Percentiles rank a stretch among this genome's conserved stretches.
phyloP scores from a whole-genome alignment of 1,140 invertebrate genomes.

The Drosophila micromelanica region DNA sequence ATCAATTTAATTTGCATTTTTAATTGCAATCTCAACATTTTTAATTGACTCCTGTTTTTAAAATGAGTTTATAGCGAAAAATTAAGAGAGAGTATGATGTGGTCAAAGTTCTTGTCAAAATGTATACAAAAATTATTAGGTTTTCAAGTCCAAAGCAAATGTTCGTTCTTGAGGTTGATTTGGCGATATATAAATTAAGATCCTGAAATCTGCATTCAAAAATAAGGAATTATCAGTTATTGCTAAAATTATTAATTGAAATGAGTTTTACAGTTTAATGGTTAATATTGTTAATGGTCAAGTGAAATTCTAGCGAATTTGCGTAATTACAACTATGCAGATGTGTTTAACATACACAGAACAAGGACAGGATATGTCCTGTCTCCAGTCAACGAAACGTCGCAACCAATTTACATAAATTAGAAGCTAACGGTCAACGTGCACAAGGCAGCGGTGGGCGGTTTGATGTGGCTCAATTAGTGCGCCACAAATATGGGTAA shows the following conservation, averaged over 20 bases:
- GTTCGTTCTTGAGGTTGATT: too few species aligned
- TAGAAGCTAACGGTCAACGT: slow-evolving; percentile 22
- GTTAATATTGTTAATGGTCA: slow-evolving; percentile 5
- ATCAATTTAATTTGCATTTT: too few species aligned
- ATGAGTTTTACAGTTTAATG: neutral
- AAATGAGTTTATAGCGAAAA: too few species aligned
- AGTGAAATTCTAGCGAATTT: slow-evolving; percentile 48
- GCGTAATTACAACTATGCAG: slow-evolving; percentile 57
- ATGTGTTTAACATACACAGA: slow-evolving; percentile 37
- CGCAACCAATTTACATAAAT: slow-evolving; percentile 63
- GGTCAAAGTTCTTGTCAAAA: too few species aligned
- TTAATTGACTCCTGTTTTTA: too few species aligned
- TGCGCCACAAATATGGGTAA: slow-evolving; percentile 38
- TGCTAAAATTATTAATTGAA: neutral
- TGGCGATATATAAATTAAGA: too few species aligned
- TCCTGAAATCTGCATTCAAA: too few species aligned
- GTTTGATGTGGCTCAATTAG: slow-evolving; percentile 56
- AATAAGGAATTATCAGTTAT: neutral
- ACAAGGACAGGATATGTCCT: neutral
- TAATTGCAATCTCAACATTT: too few species aligned
- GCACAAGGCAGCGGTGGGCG: slow-evolving; percentile 21
- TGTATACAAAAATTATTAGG: too few species aligned
- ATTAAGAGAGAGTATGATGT: too few species aligned
- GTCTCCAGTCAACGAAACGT: slow-evolving; percentile 19
- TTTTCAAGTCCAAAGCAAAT: too few species aligned